phyloP scores from a whole-genome alignment of 37 sponge, comb jelly and placozoan species.

The Theonella swinhoei region DNA sequence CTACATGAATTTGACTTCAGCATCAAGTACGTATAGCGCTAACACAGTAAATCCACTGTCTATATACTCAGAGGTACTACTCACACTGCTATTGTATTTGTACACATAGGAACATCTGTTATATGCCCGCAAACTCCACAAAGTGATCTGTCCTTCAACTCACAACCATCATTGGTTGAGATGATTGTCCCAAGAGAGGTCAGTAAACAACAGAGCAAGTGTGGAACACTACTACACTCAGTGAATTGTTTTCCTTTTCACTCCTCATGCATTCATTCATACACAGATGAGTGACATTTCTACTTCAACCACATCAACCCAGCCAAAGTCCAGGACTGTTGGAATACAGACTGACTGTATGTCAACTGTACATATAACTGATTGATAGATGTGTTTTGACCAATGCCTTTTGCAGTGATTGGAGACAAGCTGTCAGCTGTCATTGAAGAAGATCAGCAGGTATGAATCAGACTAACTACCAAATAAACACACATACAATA shows the following conservation, averaged over 20 bases:
- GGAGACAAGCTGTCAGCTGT: conserved; percentile 23
- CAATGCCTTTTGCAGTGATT: conserved; percentile 24
- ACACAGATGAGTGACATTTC: too few species aligned
- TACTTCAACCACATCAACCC: too few species aligned
- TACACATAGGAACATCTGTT: not conserved
- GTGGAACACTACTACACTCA: too few species aligned
- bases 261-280: too few species aligned
- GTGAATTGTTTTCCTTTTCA: too few species aligned
- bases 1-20: not conserved
- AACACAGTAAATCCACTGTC: too few species aligned
- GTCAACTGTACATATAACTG: too few species aligned
- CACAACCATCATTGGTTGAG: conserved; percentile 19
- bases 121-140: conserved; percentile 33
- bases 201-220: not conserved
- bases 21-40: too few species aligned
- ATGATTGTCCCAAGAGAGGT: conserved; percentile 36
- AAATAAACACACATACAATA: not conserved
- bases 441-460: conserved; percentile 29
- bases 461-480: not conserved
- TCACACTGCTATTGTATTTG: not conserved
- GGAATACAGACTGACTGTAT: conserved; percentile 36
- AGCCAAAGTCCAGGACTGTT: conserved; percentile 1
- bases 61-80: not conserved
- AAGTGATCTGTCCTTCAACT: conserved; percentile 23
- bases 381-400: too few species aligned